Evolutionary conservation across 2,113 vertebrate genomes (phyloP).

Genomic region (Elephas maximus): DNA sequence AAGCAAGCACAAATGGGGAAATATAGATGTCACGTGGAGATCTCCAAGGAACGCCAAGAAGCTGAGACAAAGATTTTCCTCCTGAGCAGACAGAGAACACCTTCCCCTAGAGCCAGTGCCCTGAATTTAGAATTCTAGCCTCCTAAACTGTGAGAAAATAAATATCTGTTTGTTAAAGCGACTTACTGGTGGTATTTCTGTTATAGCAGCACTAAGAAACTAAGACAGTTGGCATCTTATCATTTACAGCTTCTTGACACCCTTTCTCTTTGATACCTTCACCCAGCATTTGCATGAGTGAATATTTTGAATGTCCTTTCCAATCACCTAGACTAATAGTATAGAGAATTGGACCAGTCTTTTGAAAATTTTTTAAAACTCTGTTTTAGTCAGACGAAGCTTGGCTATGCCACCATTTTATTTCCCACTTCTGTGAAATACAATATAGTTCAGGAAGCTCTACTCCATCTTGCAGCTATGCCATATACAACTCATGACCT

Average conservation of each 20-base stretch:
- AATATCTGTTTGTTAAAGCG: neutral
- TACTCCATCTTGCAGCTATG: neutral
- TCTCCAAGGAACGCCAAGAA: neutral
- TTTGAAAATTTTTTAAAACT: slow-evolving; percentile 42
- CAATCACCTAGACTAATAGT: slow-evolving; percentile 6
- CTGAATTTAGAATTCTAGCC: neutral
- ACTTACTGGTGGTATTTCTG: neutral
- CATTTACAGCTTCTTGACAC: slow-evolving; percentile 19
- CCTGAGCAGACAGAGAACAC: neutral
- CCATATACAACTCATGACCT: neutral
- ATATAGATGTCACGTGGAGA: neutral
- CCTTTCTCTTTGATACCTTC: slow-evolving; percentile 29
- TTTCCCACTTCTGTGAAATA: neutral
- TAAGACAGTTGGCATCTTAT: neutral
- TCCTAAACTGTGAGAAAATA: neutral
- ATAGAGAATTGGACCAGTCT: neutral
- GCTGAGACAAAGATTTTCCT: neutral
- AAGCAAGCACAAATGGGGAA: neutral
- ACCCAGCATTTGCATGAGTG: slow-evolving; percentile 1
- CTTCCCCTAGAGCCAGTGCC: neutral
- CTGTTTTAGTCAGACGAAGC: neutral
- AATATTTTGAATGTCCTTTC: slow-evolving; percentile 53
- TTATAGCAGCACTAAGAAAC: neutral
- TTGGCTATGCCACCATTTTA: neutral
- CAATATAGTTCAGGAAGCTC: neutral